Base-by-base conservation (phyloP, 1,140 invertebrate species). In the Rhizoglyphus robini region DNA sequence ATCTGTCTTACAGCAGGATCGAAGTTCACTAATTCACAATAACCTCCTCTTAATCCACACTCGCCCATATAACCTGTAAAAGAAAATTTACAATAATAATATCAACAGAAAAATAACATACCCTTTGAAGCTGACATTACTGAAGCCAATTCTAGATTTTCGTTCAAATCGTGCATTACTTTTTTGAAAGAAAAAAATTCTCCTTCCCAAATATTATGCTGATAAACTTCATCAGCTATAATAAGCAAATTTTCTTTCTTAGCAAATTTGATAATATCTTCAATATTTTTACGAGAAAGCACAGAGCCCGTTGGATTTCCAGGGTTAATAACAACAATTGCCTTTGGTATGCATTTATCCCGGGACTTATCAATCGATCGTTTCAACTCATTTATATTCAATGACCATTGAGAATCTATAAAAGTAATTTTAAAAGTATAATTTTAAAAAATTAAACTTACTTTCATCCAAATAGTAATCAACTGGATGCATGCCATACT, bases 51-150 rank as follows among this genome's bases (percentile, higher is more conserved):
- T 66, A 96, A 81, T 46, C 95, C 95, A 77, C 95, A 98, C 76
- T 68, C 65, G 18, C 65, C 65, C 81, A 83, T 83, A 70, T 79
- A 83, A 27, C 93, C 94, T 82, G 8, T 5, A 63, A 61, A 41
- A 51, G 8, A 60, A 38, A 34, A 36, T 4, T 8, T 51, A n/a
- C 4, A 8, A 51, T 13, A 51, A 4, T 20, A n/a, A 8, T 8
- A 8, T n/a, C 8, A 8, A n/a, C 4, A n/a, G 13, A 51, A 51
- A 58, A 30, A 20, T 51, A 63, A 47, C 13, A 31, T 54, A 71
- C 94, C 95, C 82, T 99, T 99, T 0, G 90, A 96, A 47, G 87
- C 86, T 0, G 93, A 94, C 86, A 97, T 90, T 76, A 95, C 97
- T 30, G 90, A 95, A 4, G 90, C 91, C 69, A 98, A 74, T 77